Conservation (phyloP, 2,797 vertebrate genomes). For the Hoplostethus atlanticus region DNA sequence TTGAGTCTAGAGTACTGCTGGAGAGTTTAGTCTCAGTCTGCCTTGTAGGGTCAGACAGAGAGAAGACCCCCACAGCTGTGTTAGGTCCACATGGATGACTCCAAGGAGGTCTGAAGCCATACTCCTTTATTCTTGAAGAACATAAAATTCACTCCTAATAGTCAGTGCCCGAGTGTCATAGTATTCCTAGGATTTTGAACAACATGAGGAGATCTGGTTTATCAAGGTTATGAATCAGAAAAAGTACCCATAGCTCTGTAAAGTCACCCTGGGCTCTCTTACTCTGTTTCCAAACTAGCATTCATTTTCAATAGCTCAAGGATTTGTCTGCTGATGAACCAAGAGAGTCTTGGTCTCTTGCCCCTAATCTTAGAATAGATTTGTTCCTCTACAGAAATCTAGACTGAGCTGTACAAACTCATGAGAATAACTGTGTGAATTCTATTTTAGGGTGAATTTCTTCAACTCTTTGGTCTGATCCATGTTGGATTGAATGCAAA, state of each 20-base stretch:
- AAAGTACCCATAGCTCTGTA: not conserved
- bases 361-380: too few species aligned
- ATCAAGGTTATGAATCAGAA: not conserved
- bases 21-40: constrained; percentile 51
- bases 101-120: constrained; percentile 29
- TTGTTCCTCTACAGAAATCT: too few species aligned
- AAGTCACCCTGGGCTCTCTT: constrained; percentile 13
- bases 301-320: too few species aligned
- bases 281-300: not conserved
- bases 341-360: too few species aligned
- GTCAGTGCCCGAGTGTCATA: constrained; percentile 3
- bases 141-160: too few species aligned
- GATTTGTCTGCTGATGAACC: too few species aligned
- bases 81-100: constrained; percentile 44
- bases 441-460: not conserved
- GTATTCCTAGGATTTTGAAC: constrained; percentile 1
- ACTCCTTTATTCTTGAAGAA: not conserved
- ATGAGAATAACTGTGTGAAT: constrained; percentile 1
- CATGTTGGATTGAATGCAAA: not conserved
- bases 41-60: constrained; percentile 20
- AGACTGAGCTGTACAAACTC: constrained; percentile 1
- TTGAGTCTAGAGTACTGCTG: constrained; percentile 56
- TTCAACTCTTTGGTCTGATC: not conserved
- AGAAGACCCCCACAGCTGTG: constrained; percentile 46
- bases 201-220: constrained; percentile 4